These are phyloP conservation scores for Herpetotheres cachinnans DNA, from an alignment of 2,113 vertebrate species.

Conservation along the genomic window DNA sequence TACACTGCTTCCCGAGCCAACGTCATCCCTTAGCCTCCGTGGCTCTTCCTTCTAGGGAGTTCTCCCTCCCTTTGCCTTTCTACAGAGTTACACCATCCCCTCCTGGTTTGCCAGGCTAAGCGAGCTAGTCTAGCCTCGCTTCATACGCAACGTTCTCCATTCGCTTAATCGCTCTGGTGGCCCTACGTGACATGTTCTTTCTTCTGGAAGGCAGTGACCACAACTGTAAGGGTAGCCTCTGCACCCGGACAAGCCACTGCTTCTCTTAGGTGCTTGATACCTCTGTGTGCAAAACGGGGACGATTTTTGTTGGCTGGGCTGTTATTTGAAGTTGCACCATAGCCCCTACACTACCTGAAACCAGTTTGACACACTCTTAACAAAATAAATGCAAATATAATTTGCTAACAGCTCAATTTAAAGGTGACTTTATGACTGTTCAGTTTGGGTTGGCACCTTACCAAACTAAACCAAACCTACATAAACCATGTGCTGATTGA, in stretches of 20 bases:
- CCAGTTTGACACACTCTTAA: background rate
- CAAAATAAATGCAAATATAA: background rate
- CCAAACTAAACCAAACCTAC: background rate
- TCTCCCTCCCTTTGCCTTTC: background rate
- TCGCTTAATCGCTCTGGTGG: background rate
- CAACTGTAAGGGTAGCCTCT: background rate
- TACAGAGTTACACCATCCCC: background rate
- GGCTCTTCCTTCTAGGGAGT: background rate
- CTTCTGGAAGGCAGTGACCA: background rate
- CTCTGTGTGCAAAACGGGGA: background rate
- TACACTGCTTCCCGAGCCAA: rapidly evolving
- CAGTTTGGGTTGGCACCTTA: background rate
- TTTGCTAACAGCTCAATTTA: background rate
- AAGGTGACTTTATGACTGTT: background rate
- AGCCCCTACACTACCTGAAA: background rate
- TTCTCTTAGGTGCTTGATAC: background rate
- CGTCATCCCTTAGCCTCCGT: background rate
- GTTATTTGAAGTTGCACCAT: background rate
- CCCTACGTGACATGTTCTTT: background rate
- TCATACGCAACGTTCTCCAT: background rate
- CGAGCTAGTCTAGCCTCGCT: background rate
- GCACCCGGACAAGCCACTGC: background rate
- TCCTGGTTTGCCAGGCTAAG: background rate
- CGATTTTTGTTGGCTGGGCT: background rate
- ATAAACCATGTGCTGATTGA: background rate